Percentiles rank a stretch among this genome's conserved stretches.
Evolutionary conservation across 2,888 invertebrate species (phyloP).

Genomic region (Phymatocera aterrima): DNA sequence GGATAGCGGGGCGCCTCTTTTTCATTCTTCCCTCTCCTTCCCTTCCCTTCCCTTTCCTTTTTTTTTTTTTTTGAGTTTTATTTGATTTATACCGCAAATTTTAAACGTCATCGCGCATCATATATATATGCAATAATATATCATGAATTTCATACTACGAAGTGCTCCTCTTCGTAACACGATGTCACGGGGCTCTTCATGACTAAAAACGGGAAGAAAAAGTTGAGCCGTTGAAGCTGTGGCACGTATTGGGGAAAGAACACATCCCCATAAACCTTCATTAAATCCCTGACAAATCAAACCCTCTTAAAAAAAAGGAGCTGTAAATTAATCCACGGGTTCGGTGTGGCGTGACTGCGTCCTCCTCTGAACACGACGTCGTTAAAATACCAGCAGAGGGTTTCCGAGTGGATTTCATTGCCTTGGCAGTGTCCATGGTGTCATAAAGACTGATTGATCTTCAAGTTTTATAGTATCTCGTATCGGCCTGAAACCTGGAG

Average conservation of each 20-base stretch:
- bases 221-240: constrained; percentile 1
- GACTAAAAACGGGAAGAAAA: constrained; percentile 4
- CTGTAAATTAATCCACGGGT: constrained; percentile 61
- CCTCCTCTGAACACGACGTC: constrained; percentile 48
- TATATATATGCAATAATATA: no score
- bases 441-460: constrained; percentile 44
- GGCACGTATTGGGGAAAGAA: constrained; percentile 17
- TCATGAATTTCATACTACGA: no score
- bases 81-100: no score
- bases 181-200: background rate
- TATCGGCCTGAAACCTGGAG: background rate
- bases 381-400: constrained; percentile 57
- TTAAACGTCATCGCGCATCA: no score
- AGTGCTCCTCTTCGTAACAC: no score
- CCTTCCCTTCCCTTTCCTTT: background rate
- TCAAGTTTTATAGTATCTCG: constrained; percentile 18
- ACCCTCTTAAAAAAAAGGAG: constrained; percentile 53
- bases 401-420: constrained; percentile 60
- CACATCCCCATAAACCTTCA: constrained; percentile 57
- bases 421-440: constrained; percentile 43
- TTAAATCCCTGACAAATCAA: constrained; percentile 60
- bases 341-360: constrained; percentile 45
- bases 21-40: no score
- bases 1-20: no score
- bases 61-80: background rate